Base-by-base conservation (phyloP, 2,888 invertebrate species). In the Ethmia dodecea region DNA sequence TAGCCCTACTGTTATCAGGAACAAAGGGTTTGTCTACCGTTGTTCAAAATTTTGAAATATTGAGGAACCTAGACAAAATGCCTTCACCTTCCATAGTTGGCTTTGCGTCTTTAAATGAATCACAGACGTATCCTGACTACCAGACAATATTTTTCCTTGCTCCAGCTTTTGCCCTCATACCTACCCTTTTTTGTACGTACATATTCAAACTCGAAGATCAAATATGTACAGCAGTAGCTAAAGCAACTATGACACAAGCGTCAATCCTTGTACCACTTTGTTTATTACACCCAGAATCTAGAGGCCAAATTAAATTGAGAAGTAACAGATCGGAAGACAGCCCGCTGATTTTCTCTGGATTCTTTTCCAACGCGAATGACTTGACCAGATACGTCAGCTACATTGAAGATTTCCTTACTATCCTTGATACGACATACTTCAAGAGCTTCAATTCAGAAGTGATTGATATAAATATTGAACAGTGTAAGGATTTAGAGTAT, bases 71-170 rank as follows among this genome's bases (percentile, higher is more conserved):
- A 9, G 46, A 64, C 25, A 57, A 74, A 70, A 2, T 31, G 44
- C 2, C 53, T 68, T 1, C 22, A 47, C 3, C 34, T 71, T 2
- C 31, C 67, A 9, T 72, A 1, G 75, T 73, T 3, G 55, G 57
- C 28, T 55, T 45, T 3, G 54, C 66, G 12, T 53, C 66, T 12
- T 30, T 74, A 1, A 47, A 71, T 16, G 58, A 59, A 34, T 47
- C 41, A 3, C 57, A 67, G 38, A 45, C 37, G 0, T 60, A 49
- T 32, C 74, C 73, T 13, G 70, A 73, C 36, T 73, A 70, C 28
- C 66, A 74, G 48, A 43, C 50, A 2, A 47, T 52, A 1, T 39
- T 43, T 5, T 32, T 33, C 35, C 53, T 57, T 1, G 11, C 54
- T 2, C 51, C 63, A 10, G 40, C 43, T 3, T 40, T 43, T 8